Conservation (phyloP, 1,140 invertebrate genomes). For the Cardiocondyla obscurior region DNA sequence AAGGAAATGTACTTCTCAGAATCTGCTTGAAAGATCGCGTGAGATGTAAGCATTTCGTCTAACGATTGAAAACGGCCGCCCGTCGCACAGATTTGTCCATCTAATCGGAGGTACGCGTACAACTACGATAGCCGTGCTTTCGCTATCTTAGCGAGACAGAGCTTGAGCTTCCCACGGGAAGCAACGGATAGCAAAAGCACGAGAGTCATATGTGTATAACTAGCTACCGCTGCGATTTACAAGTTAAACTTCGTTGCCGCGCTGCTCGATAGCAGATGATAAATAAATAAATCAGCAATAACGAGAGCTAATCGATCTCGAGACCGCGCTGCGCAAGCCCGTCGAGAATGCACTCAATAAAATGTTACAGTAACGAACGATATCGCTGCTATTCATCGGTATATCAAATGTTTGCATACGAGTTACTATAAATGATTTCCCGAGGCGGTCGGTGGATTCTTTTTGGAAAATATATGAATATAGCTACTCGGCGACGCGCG, state of each 20-base stretch:
- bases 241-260: not conserved
- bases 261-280: conserved; percentile 19
- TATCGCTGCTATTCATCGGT: not conserved
- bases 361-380: not conserved
- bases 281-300: conserved; percentile 56
- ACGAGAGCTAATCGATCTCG: conserved; percentile 51
- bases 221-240: not conserved
- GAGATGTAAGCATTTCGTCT: conserved; percentile 46
- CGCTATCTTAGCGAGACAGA: not conserved
- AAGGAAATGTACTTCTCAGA: conserved; percentile 10
- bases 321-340: conserved; percentile 26
- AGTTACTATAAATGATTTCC: not conserved
- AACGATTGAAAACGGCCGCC: conserved; percentile 6
- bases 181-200: not conserved
- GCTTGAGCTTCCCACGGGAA: not conserved
- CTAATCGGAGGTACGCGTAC: not conserved
- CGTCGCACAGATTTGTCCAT: not conserved
- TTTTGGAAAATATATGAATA: not conserved
- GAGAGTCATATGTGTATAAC: not conserved
- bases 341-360: conserved; percentile 1
- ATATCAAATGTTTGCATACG: not conserved
- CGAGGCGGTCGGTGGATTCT: not conserved
- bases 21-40: conserved; percentile 61
- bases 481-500: not conserved
- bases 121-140: not conserved